These are phyloP conservation scores for Sceloporus undulatus DNA, from an alignment of 2,113 vertebrate genomes.

Conservation along the genomic window DNA sequence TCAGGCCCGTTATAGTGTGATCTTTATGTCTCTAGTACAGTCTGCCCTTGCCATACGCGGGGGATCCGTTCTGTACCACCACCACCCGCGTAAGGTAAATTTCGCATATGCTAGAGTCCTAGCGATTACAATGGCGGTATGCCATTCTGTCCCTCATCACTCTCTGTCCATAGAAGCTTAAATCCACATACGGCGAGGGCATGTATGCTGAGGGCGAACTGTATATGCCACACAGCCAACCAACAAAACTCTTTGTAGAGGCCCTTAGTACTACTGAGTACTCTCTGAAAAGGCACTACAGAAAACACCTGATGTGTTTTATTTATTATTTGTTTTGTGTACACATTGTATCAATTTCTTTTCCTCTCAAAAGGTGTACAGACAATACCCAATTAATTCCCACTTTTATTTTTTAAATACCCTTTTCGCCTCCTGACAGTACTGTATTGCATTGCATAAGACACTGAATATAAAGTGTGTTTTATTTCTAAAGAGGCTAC, in stretches of 20 bases:
- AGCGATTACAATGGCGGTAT: too few species aligned
- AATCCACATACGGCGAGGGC: too few species aligned
- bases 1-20: background rate
- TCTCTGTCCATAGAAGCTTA: too few species aligned
- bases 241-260: accelerated
- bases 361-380: background rate
- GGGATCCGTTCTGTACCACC: too few species aligned
- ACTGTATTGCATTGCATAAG: background rate
- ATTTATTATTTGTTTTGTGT: background rate
- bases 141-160: too few species aligned
- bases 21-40: background rate
- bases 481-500: background rate
- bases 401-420: background rate
- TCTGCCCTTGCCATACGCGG: too few species aligned
- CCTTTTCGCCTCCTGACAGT: background rate
- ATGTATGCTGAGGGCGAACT: too few species aligned
- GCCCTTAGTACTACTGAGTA: background rate
- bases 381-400: background rate
- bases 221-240: background rate
- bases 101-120: too few species aligned
- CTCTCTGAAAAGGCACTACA: background rate
- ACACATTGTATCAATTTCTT: background rate
- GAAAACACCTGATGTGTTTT: background rate
- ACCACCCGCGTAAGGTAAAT: background rate
- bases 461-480: background rate